These are phyloP conservation scores for Nineta flava DNA, from an alignment of 2,888 invertebrate species.

Conservation along the genomic window DNA sequence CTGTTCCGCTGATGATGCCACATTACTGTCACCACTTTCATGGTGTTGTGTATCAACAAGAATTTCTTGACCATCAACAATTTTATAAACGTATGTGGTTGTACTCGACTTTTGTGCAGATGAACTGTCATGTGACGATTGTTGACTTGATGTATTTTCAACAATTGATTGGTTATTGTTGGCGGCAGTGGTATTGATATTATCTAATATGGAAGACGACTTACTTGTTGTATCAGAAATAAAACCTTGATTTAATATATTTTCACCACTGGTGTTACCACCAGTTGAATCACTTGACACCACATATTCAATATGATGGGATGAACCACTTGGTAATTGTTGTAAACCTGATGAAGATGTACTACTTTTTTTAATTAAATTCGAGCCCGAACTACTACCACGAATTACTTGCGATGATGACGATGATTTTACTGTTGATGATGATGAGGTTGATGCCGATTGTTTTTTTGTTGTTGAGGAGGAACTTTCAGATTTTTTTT, in stretches of 20 bases:
- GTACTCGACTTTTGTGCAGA: slow-evolving; percentile 42
- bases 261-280: background rate
- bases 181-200: background rate
- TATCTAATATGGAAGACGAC: background rate
- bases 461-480: slow-evolving; percentile 9
- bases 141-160: slow-evolving; percentile 16
- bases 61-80: slow-evolving; percentile 46
- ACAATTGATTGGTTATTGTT: background rate
- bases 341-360: background rate
- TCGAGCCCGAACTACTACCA: background rate
- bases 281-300: background rate
- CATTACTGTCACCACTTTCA: slow-evolving; percentile 37
- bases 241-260: background rate
- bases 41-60: slow-evolving; percentile 40
- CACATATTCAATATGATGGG: background rate
- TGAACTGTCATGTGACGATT: slow-evolving; percentile 36
- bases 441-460: background rate
- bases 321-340: background rate
- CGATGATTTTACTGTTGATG: background rate
- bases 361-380: background rate
- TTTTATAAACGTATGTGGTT: slow-evolving; percentile 47
- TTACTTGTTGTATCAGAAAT: background rate
- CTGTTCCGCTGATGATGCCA: slow-evolving; percentile 33
- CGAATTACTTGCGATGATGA: background rate
- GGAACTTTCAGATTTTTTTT: slow-evolving; percentile 17